These are phyloP conservation scores for Glomeris marginata DNA, from an alignment of 2,888 invertebrate species.

Conservation along the genomic window DNA sequence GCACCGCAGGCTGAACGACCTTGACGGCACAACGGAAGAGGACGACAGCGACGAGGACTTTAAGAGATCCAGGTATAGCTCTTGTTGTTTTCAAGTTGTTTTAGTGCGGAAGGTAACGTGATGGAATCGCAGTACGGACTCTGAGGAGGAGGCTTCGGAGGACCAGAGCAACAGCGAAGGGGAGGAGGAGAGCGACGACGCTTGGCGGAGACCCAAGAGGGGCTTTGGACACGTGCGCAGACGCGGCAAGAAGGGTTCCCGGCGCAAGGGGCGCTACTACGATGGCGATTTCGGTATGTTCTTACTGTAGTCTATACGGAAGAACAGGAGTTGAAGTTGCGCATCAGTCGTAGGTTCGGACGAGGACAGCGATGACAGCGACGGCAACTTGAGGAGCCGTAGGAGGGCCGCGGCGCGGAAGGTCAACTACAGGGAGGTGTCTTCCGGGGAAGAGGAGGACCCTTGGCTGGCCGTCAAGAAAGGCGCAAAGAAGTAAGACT, in stretches of 20 bases:
- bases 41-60: slow-evolving; percentile 69
- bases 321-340: background rate
- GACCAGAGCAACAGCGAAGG: slow-evolving; percentile 3
- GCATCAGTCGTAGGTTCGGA: slow-evolving; percentile 13
- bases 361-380: slow-evolving; percentile 24
- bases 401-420: slow-evolving; percentile 18
- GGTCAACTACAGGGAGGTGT: slow-evolving; percentile 33
- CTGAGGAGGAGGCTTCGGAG: slow-evolving; percentile 27
- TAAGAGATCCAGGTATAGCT: slow-evolving; percentile 53
- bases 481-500: slow-evolving; percentile 34
- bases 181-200: slow-evolving; percentile 10
- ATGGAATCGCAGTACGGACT: slow-evolving; percentile 32
- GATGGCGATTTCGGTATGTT: slow-evolving; percentile 40
- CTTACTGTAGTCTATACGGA: background rate
- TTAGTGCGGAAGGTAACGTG: too few relatives aligned
- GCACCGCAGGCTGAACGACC: slow-evolving; percentile 56
- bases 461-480: background rate
- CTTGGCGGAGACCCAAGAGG: slow-evolving; percentile 21
- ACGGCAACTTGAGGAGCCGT: slow-evolving; percentile 25
- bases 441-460: slow-evolving; percentile 39
- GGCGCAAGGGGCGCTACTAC: slow-evolving; percentile 16
- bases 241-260: too few relatives aligned
- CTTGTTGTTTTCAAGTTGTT: too few relatives aligned
- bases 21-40: slow-evolving; percentile 62
- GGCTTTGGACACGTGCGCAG: too few relatives aligned